These are phyloP conservation scores for Cerastoderma edule DNA, from an alignment of 2,888 invertebrate genomes.

Conservation along the genomic window DNA sequence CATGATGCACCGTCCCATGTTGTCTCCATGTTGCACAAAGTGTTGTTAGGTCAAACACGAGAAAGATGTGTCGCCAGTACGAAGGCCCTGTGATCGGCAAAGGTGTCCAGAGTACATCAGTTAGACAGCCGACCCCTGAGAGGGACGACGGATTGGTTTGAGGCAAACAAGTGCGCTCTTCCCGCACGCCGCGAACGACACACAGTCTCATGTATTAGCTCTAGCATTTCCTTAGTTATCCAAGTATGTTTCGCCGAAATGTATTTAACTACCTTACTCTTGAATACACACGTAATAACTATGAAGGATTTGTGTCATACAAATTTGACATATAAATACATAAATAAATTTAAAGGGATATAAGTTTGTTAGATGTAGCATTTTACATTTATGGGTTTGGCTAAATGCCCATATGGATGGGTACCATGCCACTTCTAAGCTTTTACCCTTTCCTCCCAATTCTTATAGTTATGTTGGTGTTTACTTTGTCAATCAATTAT, in stretches of 20 bases:
- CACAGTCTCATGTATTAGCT: slow-evolving; percentile 87
- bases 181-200: slow-evolving; percentile 60
- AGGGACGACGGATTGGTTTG: not conserved
- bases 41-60: slow-evolving; percentile 85
- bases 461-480: too few relatives aligned
- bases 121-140: slow-evolving; percentile 51
- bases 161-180: slow-evolving; percentile 86
- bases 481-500: too few relatives aligned
- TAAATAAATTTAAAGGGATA: too few relatives aligned
- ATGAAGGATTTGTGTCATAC: too few relatives aligned
- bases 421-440: too few relatives aligned
- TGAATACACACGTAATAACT: too few relatives aligned
- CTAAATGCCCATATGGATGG: too few relatives aligned
- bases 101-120: slow-evolving; percentile 82
- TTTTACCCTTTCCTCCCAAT: too few relatives aligned
- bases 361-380: too few relatives aligned
- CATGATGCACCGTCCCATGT: slow-evolving; percentile 91
- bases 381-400: too few relatives aligned
- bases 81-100: slow-evolving; percentile 76
- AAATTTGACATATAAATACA: too few relatives aligned
- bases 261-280: too few relatives aligned
- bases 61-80: slow-evolving; percentile 80
- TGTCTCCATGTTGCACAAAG: slow-evolving; percentile 88
- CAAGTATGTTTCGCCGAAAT: slow-evolving; percentile 83
- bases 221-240: slow-evolving; percentile 88